These are phyloP conservation scores for Propsilocerus akamusi DNA, from an alignment of 1,140 invertebrate species.

Conservation along the genomic window DNA sequence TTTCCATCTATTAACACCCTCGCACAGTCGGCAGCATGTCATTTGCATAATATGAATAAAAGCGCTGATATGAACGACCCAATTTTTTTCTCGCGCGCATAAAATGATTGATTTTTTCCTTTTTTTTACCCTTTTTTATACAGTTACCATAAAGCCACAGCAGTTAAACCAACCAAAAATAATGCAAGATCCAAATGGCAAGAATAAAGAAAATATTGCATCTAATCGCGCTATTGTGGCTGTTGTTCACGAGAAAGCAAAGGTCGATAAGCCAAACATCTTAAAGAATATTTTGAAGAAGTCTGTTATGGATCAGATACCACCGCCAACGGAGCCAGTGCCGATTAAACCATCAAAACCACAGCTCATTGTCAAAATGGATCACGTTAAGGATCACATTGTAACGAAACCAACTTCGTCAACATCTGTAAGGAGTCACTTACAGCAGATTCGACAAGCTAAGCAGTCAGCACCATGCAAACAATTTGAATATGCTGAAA, in stretches of 20 bases:
- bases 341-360: background rate
- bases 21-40: background rate
- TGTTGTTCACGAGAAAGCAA: background rate
- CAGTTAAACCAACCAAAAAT: background rate
- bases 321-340: background rate
- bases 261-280: background rate
- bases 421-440: background rate
- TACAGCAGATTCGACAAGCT: background rate
- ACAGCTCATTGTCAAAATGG: too few species aligned
- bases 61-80: too few species aligned
- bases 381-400: too few species aligned
- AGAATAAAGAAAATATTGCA: background rate
- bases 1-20: background rate
- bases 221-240: background rate
- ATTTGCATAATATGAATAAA: too few species aligned
- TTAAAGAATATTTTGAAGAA: background rate
- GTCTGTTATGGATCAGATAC: too few species aligned
- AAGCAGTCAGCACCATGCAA: background rate
- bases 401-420: background rate
- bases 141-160: background rate
- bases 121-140: background rate
- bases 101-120: conserved; percentile 1
- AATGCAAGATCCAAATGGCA: background rate
- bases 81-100: background rate
- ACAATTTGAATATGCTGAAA: background rate